These are phyloP conservation scores for Zonitis immaculata DNA, from an alignment of 2,888 invertebrate species.

Conservation along the genomic window DNA sequence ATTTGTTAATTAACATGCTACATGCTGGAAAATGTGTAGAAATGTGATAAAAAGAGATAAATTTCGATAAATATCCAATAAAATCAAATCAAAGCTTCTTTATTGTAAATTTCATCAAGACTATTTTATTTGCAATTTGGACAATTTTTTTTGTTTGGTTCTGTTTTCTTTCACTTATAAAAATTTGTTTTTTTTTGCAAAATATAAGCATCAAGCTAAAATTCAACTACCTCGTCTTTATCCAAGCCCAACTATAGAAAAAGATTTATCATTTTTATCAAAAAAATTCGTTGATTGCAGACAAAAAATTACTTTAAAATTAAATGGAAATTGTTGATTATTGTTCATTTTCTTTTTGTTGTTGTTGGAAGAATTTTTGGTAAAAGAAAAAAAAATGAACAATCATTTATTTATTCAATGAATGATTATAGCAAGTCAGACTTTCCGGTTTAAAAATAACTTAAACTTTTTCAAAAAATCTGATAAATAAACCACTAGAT, in stretches of 20 bases:
- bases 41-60: constrained; percentile 6
- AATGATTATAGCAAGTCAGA: too few species aligned
- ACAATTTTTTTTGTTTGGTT: neutral
- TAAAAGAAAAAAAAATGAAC: neutral
- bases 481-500: neutral
- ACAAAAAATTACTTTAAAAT: too few species aligned
- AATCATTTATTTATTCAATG: neutral
- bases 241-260: constrained; percentile 79
- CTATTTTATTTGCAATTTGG: neutral
- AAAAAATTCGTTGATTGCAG: too few species aligned
- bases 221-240: constrained; percentile 75
- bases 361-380: too few species aligned
- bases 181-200: constrained; percentile 7
- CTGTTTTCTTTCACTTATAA: neutral
- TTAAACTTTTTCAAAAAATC: too few species aligned
- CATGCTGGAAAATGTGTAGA: constrained; percentile 3
- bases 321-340: too few species aligned
- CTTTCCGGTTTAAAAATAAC: too few species aligned
- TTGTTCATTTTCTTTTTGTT: neutral
- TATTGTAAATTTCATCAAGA: too few species aligned
- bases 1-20: neutral
- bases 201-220: constrained; percentile 34
- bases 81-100: too few species aligned
- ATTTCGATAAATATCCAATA: constrained; percentile 1
- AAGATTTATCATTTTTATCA: constrained; percentile 33